phyloP scores from a whole-genome alignment of 2,113 vertebrate species.

The Myxocyprinus asiaticus region DNA sequence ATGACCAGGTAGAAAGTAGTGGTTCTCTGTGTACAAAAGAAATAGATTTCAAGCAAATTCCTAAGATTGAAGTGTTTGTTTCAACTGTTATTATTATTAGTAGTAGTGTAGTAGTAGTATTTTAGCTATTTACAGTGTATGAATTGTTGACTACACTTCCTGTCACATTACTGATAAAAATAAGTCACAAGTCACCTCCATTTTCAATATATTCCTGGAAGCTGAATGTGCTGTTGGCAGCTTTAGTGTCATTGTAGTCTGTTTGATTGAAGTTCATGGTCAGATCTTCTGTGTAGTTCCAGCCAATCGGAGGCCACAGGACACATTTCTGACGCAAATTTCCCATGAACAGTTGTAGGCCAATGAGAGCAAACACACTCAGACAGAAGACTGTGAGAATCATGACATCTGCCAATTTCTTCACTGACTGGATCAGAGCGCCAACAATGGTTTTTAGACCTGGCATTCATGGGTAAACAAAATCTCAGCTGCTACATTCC shows the following conservation, averaged over 20 bases:
- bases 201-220: constrained; percentile 75
- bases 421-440: constrained; percentile 92
- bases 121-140: not conserved
- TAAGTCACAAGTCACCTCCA: constrained; percentile 68
- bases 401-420: constrained; percentile 92
- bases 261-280: constrained; percentile 36
- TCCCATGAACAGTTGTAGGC: constrained; percentile 97
- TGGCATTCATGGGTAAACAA: constrained; percentile 52
- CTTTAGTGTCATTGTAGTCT: constrained; percentile 18
- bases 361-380: constrained; percentile 89
- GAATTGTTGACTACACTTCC: not conserved
- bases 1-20: constrained; percentile 80
- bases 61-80: too few relatives aligned
- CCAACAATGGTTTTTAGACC: constrained; percentile 94
- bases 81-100: not conserved
- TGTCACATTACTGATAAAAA: not conserved
- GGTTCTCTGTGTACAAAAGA: constrained; percentile 74
- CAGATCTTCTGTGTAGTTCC: not conserved
- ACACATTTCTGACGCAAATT: constrained; percentile 90
- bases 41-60: not conserved
- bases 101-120: too few relatives aligned
- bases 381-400: constrained; percentile 95
- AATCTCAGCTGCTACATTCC: too few relatives aligned
- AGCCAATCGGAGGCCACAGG: constrained; percentile 70
- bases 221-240: constrained; percentile 67